phyloP scores from a whole-genome alignment of 92 coral and sea anemone species.

The Palythoa grandis region DNA sequence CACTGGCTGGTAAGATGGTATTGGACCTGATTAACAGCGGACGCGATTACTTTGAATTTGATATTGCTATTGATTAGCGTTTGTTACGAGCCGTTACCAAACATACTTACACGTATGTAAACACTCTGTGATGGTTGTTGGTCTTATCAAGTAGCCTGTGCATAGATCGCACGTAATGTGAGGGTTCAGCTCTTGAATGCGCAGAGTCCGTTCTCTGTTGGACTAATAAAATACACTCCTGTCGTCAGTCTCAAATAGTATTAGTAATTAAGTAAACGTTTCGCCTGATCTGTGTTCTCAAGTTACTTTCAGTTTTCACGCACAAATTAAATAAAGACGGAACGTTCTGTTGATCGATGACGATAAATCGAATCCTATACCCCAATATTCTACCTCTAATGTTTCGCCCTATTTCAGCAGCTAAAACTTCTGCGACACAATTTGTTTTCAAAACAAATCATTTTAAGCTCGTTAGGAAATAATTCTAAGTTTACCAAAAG shows the following conservation, averaged over 20 bases:
- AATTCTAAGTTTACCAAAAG: not conserved
- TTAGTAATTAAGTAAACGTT: constrained; percentile 13
- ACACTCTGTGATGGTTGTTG: constrained; percentile 87
- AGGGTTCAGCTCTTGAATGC: constrained; percentile 68
- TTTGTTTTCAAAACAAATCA: not conserved
- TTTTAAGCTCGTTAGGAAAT: not conserved
- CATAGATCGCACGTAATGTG: constrained; percentile 80
- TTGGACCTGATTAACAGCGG: not conserved
- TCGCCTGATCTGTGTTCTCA: constrained; percentile 18
- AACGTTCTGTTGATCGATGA: constrained; percentile 24
- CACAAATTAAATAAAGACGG: constrained; percentile 41
- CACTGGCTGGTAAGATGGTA: too few species aligned
- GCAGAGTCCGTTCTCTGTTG: constrained; percentile 74
- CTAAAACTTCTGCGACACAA: not conserved
- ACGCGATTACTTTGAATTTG: not conserved
- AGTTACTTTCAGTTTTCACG: constrained; percentile 26
- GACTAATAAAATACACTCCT: constrained; percentile 72
- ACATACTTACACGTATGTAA: constrained; percentile 82
- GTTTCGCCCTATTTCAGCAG: not conserved
- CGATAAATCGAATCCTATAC: constrained; percentile 34
- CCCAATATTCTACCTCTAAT: constrained; percentile 2
- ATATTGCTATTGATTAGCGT: constrained; percentile 6
- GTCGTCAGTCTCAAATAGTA: constrained; percentile 44
- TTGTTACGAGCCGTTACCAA: constrained; percentile 29
- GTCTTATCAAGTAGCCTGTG: constrained; percentile 83